Conservation (phyloP, 2,113 vertebrate species). For the Strix aluco region DNA sequence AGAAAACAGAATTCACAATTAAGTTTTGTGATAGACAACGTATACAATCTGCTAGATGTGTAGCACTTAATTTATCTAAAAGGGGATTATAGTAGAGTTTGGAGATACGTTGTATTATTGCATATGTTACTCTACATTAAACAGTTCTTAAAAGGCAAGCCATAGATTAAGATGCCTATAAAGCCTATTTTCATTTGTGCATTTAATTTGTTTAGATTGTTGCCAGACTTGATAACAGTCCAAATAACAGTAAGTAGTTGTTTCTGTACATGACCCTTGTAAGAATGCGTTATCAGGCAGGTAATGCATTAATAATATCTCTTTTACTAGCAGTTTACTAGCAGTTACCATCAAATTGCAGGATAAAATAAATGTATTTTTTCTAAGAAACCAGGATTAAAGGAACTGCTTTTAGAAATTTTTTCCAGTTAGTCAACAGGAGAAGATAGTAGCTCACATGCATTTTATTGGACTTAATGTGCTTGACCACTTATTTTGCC, state of each 20-base stretch:
- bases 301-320: neutral
- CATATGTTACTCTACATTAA: neutral
- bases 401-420: neutral
- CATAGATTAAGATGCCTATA: neutral
- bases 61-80: neutral
- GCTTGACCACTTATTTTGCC: slow-evolving; percentile 19
- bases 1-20: neutral
- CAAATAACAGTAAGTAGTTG: neutral
- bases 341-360: neutral
- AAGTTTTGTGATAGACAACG: neutral
- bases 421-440: neutral
- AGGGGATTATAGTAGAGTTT: neutral
- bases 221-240: neutral
- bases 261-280: neutral
- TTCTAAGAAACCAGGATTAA: neutral
- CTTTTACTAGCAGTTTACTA: neutral
- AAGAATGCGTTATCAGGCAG: neutral
- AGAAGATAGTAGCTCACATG: neutral
- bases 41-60: neutral
- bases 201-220: neutral
- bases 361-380: neutral
- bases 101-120: neutral
- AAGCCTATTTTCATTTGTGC: neutral
- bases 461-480: neutral
- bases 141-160: neutral